phyloP scores from a whole-genome alignment of 1,140 invertebrate species.

The Acromyrmex echinatior region DNA sequence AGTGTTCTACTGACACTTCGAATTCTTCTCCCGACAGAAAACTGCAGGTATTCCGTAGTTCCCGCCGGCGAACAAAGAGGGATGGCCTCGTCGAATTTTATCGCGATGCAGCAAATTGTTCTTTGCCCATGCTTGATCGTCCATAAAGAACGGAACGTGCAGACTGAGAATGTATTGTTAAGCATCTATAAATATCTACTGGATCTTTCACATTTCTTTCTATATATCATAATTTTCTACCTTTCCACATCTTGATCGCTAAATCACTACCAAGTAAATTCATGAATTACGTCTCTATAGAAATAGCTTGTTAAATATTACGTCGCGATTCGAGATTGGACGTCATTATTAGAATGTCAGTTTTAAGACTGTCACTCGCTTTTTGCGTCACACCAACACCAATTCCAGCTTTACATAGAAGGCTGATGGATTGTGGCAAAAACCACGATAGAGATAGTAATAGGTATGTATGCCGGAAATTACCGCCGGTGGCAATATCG shows the following conservation, averaged over 20 bases:
- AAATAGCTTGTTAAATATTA: background rate
- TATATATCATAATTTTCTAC: background rate
- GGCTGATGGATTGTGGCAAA: background rate
- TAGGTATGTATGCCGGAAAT: constrained; percentile 37
- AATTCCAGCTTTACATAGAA: background rate
- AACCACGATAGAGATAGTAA: constrained; percentile 16
- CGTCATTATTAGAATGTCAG: background rate
- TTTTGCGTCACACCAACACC: background rate
- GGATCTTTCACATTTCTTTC: background rate
- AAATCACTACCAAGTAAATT: background rate
- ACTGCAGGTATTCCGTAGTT: constrained; percentile 19
- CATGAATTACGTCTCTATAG: background rate
- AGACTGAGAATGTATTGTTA: constrained; percentile 23
- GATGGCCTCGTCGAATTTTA: constrained; percentile 52
- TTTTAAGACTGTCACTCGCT: background rate
- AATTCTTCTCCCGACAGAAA: constrained; percentile 25
- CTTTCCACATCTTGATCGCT: background rate
- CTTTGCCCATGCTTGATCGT: constrained; percentile 53
- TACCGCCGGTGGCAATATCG: background rate
- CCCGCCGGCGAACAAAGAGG: constrained; percentile 47
- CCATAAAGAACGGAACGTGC: constrained; percentile 46
- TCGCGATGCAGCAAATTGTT: constrained; percentile 59
- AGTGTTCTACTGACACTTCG: background rate
- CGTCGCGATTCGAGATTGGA: background rate
- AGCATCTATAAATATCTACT: constrained; percentile 24